Percentiles rank a stretch among this genome's conserved stretches.
Conservation (phyloP, 2,113 vertebrate species). For the Grallaria varia region DNA sequence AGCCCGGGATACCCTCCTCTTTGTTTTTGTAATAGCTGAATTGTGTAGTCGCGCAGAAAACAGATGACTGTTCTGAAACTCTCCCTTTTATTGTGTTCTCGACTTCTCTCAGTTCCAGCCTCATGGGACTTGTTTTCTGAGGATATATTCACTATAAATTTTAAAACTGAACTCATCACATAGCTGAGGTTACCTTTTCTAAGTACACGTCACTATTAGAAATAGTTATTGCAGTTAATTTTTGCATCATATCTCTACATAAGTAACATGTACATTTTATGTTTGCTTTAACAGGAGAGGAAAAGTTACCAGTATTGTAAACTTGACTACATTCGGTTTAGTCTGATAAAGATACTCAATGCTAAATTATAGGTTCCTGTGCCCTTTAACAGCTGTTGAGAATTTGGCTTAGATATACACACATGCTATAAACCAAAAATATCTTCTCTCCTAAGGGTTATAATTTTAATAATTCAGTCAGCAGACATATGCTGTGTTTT, state of each 20-base stretch:
- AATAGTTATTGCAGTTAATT: background rate
- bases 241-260: background rate
- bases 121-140: background rate
- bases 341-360: background rate
- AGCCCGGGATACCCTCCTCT: background rate
- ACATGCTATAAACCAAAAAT: background rate
- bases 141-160: background rate
- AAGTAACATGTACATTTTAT: background rate
- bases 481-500: background rate
- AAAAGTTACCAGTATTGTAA: background rate
- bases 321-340: background rate
- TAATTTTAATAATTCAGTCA: conserved; percentile 24
- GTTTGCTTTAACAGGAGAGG: background rate
- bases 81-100: background rate
- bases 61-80: background rate
- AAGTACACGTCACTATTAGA: background rate
- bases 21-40: background rate
- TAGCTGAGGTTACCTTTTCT: background rate
- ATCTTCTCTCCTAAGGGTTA: background rate
- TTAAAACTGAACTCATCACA: background rate
- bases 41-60: background rate
- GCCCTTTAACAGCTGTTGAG: conserved; percentile 3
- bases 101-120: background rate
- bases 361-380: background rate
- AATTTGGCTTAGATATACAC: background rate